Evolutionary conservation across 2,797 vertebrate species (phyloP).

Genomic region (Sebastes elongatus): DNA sequence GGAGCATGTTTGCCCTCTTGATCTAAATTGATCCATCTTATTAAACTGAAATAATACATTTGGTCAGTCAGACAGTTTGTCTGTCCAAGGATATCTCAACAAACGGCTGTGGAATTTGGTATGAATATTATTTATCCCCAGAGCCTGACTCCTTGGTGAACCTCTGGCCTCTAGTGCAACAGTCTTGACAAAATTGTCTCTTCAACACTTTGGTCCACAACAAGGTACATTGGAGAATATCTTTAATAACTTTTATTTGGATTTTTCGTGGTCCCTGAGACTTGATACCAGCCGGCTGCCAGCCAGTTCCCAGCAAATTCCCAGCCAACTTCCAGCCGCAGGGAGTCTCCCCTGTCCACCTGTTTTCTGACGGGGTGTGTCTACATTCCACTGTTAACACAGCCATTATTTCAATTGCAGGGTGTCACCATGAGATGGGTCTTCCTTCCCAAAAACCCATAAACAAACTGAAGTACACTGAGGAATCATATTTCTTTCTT

Average conservation of each 20-base stretch:
- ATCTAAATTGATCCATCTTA: neutral
- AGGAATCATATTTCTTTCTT: too few relatives aligned
- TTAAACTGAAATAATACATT: neutral
- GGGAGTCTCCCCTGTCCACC: too few relatives aligned
- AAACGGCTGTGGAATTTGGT: neutral
- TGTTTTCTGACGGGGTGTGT: too few relatives aligned
- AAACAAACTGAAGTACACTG: too few relatives aligned
- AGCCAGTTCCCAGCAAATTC: too few relatives aligned
- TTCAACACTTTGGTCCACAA: neutral
- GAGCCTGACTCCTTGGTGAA: neutral
- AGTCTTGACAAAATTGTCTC: neutral
- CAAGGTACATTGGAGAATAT: neutral
- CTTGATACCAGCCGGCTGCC: too few relatives aligned
- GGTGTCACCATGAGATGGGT: too few relatives aligned
- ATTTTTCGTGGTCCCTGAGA: neutral
- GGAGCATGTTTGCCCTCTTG: neutral
- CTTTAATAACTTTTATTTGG: neutral
- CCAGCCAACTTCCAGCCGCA: too few relatives aligned
- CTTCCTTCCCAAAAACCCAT: too few relatives aligned
- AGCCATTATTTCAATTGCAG: too few relatives aligned
- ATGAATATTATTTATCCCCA: neutral
- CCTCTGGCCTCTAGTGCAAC: neutral
- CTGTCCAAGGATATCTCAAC: neutral
- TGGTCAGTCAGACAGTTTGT: neutral
- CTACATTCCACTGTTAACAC: accelerated